Percentiles rank a stretch among this genome's conserved stretches.
phyloP scores from a whole-genome alignment of 2,888 invertebrate species.

The Thereva unica region DNA sequence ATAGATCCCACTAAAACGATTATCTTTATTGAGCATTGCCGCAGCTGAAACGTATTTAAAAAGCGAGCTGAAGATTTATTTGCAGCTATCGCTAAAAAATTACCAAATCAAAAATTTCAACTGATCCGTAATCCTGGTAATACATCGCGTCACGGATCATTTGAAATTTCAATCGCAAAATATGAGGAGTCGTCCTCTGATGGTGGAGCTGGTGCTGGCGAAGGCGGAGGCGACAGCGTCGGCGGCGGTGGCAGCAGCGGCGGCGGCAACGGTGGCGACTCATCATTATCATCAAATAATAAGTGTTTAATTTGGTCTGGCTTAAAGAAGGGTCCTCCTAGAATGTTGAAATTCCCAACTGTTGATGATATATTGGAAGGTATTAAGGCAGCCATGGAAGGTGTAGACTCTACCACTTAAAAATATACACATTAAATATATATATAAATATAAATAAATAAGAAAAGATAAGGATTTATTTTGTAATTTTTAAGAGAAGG shows the following conservation, averaged over 20 bases:
- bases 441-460: too few species aligned
- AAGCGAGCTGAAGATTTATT: constrained; percentile 52
- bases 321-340: constrained; percentile 51
- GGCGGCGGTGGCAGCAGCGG: too few species aligned
- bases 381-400: background rate
- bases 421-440: too few species aligned
- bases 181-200: constrained; percentile 38
- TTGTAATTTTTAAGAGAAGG: too few species aligned
- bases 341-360: constrained; percentile 53
- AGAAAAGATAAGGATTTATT: too few species aligned
- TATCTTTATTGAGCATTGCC: constrained; percentile 54
- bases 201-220: constrained; percentile 18
- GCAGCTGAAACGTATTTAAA: constrained; percentile 55
- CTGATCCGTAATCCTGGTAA: constrained; percentile 50
- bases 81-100: constrained; percentile 43
- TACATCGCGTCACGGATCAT: constrained; percentile 52
- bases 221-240: too few species aligned
- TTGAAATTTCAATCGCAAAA: constrained; percentile 49
- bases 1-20: constrained; percentile 45
- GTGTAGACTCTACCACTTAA: too few species aligned
- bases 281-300: constrained; percentile 26
- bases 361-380: constrained; percentile 40
- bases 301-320: constrained; percentile 52
- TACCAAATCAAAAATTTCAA: constrained; percentile 43
- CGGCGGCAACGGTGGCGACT: too few species aligned